Conservation (phyloP, 1,140 invertebrate species). For the Melanaphis sacchari region DNA sequence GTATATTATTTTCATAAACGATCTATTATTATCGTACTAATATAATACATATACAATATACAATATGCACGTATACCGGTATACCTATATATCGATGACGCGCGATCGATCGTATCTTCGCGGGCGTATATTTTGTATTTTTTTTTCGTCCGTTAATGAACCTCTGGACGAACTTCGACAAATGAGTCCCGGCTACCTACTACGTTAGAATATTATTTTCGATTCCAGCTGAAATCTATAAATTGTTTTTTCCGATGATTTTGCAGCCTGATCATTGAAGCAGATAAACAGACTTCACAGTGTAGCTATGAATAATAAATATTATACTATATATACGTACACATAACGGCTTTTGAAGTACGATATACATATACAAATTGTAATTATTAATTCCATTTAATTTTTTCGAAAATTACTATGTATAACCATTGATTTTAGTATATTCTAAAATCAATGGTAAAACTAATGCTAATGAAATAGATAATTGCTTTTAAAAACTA, state of each 20-base stretch:
- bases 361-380: neutral
- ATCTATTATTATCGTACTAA: neutral
- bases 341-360: neutral
- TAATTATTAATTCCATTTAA: neutral
- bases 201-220: neutral
- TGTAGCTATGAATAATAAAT: neutral
- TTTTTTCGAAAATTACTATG: neutral
- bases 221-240: neutral
- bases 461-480: neutral
- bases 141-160: conserved; percentile 5
- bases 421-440: too few relatives aligned
- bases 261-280: neutral
- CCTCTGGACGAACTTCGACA: neutral
- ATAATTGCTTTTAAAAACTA: neutral
- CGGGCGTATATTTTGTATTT: neutral
- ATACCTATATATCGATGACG: conserved; percentile 5
- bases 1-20: neutral
- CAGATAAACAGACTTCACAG: neutral
- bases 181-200: conserved; percentile 7
- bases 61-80: neutral
- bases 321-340: neutral
- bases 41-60: too few relatives aligned
- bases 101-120: neutral
- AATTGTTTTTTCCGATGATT: neutral
- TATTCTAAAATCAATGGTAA: too few relatives aligned